Percentiles rank a stretch among this genome's conserved stretches.
These are phyloP conservation scores for Buphagus erythrorhynchus DNA, from an alignment of 2,797 vertebrate genomes.

Conservation along the genomic window DNA sequence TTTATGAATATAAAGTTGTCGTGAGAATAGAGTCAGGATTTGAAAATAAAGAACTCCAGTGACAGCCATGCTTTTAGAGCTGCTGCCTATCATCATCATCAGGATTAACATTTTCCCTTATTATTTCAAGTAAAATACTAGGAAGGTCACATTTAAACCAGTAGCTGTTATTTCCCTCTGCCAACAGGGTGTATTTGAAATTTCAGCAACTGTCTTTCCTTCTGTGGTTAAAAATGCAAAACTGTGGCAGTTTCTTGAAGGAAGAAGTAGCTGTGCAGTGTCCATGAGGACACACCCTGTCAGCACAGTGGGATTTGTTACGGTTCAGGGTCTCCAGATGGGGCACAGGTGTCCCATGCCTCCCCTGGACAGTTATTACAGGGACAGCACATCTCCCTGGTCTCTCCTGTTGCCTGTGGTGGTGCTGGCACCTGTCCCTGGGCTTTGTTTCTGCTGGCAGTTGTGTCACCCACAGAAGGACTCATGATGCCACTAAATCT, in stretches of 20 bases:
- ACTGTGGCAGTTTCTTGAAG: background rate
- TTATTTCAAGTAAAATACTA: conserved; percentile 35
- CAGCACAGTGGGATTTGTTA: background rate
- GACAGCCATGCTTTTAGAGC: background rate
- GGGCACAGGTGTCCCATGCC: background rate
- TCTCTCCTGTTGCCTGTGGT: background rate
- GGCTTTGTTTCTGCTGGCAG: background rate
- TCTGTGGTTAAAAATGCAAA: background rate
- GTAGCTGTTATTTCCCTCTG: conserved; percentile 22
- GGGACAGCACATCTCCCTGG: background rate
- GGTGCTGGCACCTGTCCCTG: rapidly evolving
- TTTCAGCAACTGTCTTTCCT: background rate
- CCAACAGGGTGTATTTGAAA: background rate
- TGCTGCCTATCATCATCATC: background rate
- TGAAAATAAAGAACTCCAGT: background rate
- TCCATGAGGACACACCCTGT: rapidly evolving
- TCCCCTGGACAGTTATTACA: background rate
- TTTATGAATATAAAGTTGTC: background rate
- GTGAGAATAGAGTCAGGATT: background rate
- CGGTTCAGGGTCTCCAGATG: rapidly evolving
- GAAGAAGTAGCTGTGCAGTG: rapidly evolving
- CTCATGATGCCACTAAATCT: background rate
- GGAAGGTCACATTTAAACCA: conserved; percentile 37
- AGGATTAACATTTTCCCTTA: background rate
- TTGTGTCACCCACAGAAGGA: background rate